These are phyloP conservation scores for Ptychochromis oligacanthus DNA, from an alignment of 2,113 vertebrate species.

Conservation along the genomic window DNA sequence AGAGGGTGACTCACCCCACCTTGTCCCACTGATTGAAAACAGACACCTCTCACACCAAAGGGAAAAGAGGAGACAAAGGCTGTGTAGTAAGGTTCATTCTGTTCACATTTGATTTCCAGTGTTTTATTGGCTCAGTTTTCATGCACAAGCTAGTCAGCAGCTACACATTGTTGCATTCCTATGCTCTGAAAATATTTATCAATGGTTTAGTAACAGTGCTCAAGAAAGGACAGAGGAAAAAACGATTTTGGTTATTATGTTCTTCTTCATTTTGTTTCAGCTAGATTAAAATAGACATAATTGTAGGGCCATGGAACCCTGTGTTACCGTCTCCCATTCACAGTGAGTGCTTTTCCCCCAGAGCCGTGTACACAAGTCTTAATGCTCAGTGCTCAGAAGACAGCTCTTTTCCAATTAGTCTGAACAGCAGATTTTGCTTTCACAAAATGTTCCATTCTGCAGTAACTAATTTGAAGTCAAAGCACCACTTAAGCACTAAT, in stretches of 20 bases:
- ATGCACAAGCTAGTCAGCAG: not conserved
- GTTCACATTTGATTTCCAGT: slow-evolving; percentile 19
- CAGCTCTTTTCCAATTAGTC: slow-evolving; percentile 3
- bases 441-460: slow-evolving; percentile 1
- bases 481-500: not conserved
- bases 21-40: slow-evolving; percentile 53
- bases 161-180: not conserved
- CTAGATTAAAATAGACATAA: not conserved
- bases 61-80: slow-evolving; percentile 1
- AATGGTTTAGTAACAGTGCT: not conserved
- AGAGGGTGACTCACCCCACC: not conserved
- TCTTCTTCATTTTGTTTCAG: not conserved
- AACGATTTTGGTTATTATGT: not conserved
- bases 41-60: slow-evolving; percentile 25
- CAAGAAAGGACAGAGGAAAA: not conserved
- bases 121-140: not conserved
- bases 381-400: slow-evolving; percentile 7
- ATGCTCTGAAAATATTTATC: not conserved
- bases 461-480: slow-evolving; percentile 9
- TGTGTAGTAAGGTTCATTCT: not conserved
- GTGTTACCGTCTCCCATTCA: not conserved
- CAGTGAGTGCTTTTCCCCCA: not conserved
- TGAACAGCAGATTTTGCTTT: slow-evolving; percentile 3
- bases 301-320: not conserved
- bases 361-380: not conserved